Percentiles rank a stretch among this genome's conserved stretches.
phyloP scores from a whole-genome alignment of 2,888 invertebrate species.

The Noctua fimbriata region DNA sequence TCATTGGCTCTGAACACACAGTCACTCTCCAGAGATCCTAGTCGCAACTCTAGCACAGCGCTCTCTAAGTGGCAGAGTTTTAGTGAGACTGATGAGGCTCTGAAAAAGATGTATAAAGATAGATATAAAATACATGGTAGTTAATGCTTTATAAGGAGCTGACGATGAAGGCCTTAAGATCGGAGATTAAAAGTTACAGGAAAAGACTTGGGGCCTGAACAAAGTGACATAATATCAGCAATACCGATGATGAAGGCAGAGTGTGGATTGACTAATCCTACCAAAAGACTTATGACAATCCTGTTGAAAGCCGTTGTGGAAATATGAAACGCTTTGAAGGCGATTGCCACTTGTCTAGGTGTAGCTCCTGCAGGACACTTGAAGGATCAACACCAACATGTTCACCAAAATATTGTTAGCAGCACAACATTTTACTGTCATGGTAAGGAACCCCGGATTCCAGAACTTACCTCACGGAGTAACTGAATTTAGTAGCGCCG shows the following conservation, averaged over 20 bases:
- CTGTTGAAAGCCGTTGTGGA: not conserved
- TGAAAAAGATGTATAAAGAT: constrained; percentile 56
- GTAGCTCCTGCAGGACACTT: not conserved
- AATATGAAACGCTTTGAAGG: not conserved
- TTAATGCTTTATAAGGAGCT: not conserved
- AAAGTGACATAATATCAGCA: not conserved
- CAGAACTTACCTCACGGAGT: constrained; percentile 90
- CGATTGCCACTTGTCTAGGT: not conserved
- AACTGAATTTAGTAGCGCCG: constrained; percentile 94
- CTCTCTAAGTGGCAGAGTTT: constrained; percentile 93
- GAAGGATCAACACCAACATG: not conserved
- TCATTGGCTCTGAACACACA: constrained; percentile 95
- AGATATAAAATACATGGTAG: not conserved
- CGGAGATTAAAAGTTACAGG: not conserved
- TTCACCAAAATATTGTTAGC: not conserved
- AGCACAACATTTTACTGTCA: not conserved
- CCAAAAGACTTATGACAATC: too few relatives aligned
- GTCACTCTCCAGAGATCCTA: constrained; percentile 93
- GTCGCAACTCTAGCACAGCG: constrained; percentile 92
- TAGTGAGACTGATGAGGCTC: constrained; percentile 91
- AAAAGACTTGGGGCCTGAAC: not conserved
- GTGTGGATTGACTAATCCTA: not conserved
- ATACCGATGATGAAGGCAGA: not conserved
- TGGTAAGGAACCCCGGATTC: not conserved
- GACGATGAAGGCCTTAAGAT: not conserved